Conservation (phyloP, 2,113 vertebrate species). For the Actenoides hombroni region DNA sequence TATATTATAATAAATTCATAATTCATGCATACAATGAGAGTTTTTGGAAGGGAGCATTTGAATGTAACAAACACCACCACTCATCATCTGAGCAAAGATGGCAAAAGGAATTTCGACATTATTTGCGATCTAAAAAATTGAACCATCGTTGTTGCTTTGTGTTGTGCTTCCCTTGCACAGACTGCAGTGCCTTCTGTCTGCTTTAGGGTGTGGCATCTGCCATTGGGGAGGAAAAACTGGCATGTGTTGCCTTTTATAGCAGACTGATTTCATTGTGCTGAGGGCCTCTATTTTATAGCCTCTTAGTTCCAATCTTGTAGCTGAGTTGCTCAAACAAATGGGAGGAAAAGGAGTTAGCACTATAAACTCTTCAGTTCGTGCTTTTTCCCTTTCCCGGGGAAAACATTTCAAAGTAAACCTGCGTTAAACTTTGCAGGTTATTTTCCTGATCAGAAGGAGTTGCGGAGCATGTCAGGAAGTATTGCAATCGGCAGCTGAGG, state of each 20-base stretch:
- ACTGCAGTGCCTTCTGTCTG: conserved; percentile 78
- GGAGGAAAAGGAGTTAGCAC: conserved; percentile 27
- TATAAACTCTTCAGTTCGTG: neutral
- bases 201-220: conserved; percentile 80
- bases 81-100: conserved; percentile 51
- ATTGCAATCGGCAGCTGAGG: neutral
- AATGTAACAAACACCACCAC: conserved; percentile 27
- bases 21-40: conserved; percentile 41
- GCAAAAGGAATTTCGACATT: conserved; percentile 51
- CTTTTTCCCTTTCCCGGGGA: conserved; percentile 11
- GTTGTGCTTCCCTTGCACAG: conserved; percentile 66
- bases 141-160: conserved; percentile 72
- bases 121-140: conserved; percentile 55
- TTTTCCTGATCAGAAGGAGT: conserved; percentile 42
- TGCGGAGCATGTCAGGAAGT: conserved; percentile 26
- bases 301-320: conserved; percentile 61
- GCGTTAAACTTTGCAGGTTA: conserved; percentile 55
- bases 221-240: conserved; percentile 74
- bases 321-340: conserved; percentile 54
- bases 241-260: conserved; percentile 73
- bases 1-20: conserved; percentile 59
- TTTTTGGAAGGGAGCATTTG: conserved; percentile 43
- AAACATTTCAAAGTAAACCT: conserved; percentile 49
- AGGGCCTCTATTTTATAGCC: conserved; percentile 59
- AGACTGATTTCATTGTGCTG: conserved; percentile 75